A percentile compares a stretch with the other conserved stretches of the same genome.
These are phyloP conservation scores for Apaloderma vittatum DNA, from an alignment of 2,113 vertebrate species.

Conservation along the genomic window DNA sequence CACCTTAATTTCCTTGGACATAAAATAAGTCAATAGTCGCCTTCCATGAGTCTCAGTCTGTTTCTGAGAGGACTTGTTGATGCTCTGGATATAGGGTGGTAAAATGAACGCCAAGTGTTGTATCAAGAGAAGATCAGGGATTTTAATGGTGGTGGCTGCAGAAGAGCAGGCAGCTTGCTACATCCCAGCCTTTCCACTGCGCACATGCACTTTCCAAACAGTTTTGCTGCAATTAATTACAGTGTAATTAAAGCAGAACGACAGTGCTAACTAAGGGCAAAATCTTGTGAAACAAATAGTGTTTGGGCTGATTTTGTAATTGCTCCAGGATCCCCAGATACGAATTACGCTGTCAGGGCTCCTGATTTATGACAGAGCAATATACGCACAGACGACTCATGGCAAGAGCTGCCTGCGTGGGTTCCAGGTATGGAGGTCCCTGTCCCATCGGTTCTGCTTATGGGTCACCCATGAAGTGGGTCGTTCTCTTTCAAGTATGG, in stretches of 20 bases:
- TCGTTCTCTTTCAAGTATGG: background rate
- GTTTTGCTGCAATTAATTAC: conserved; percentile 72
- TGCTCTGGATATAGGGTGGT: background rate
- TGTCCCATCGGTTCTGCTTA: background rate
- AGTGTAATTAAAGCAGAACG: conserved; percentile 49
- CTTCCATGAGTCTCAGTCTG: background rate
- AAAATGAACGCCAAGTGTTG: background rate
- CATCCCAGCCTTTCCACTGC: background rate
- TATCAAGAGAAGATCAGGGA: background rate
- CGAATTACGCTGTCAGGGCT: conserved; percentile 33
- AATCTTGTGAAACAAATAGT: conserved; percentile 40
- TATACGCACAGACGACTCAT: background rate
- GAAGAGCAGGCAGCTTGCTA: background rate
- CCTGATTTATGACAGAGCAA: conserved; percentile 1
- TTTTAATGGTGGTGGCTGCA: background rate
- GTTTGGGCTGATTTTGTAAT: conserved; percentile 52
- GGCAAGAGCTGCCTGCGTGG: background rate
- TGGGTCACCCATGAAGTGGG: background rate
- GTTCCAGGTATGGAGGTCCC: background rate
- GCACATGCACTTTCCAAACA: conserved; percentile 57
- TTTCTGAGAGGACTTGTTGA: background rate
- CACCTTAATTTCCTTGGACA: background rate
- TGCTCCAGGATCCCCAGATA: conserved; percentile 9
- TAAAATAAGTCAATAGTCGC: background rate
- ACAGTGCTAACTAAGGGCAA: conserved; percentile 57